A percentile compares a stretch with the other conserved stretches of the same genome.
phyloP scores from a whole-genome alignment of 2,797 vertebrate species.

The Alectoris magna region DNA sequence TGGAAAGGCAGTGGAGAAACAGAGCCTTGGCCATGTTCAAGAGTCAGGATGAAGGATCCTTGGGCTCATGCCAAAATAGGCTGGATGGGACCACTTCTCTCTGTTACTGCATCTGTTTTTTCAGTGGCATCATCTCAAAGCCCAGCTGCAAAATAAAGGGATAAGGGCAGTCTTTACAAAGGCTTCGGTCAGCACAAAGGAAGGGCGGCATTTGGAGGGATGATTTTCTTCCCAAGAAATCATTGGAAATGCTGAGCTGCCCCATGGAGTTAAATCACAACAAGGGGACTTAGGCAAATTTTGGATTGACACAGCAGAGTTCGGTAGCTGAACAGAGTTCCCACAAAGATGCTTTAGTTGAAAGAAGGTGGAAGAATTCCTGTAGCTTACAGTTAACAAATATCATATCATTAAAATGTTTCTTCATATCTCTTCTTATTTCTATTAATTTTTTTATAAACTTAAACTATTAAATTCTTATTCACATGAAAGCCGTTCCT shows the following conservation, averaged over 20 bases:
- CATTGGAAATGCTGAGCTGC: not conserved
- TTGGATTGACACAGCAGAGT: not conserved
- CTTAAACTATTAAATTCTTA: not conserved
- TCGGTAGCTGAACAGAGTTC: not conserved
- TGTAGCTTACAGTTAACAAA: not conserved
- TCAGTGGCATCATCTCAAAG: not conserved
- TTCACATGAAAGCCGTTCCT: not conserved
- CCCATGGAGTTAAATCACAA: not conserved
- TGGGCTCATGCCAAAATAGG: not conserved
- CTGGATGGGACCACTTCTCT: not conserved
- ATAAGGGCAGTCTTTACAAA: not conserved
- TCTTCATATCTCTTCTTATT: not conserved
- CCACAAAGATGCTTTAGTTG: not conserved
- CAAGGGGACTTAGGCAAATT: not conserved
- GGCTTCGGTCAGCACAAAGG: not conserved
- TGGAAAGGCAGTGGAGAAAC: not conserved
- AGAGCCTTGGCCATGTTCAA: not conserved
- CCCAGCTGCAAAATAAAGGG: not conserved
- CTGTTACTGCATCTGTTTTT: not conserved
- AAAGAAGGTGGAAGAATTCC: not conserved
- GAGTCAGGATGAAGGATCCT: rapidly evolving
- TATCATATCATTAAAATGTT: not conserved
- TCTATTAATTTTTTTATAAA: not conserved
- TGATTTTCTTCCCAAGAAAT: not conserved
- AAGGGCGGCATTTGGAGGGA: not conserved